Evolutionary conservation across 1,140 invertebrate species (phyloP).

Genomic region (Calliphora vicina): DNA sequence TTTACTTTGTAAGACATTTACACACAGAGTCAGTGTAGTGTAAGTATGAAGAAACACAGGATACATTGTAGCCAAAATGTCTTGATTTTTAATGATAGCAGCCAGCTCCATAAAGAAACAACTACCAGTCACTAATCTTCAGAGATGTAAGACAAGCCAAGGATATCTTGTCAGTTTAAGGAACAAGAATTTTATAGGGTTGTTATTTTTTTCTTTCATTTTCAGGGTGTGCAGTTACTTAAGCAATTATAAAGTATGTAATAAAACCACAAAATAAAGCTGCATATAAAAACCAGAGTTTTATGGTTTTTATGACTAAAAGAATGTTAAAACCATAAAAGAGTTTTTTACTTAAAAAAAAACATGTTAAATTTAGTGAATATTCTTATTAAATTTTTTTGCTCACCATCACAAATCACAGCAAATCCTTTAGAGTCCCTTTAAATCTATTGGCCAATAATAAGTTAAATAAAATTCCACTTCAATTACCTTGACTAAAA

Average conservation of each 20-base stretch:
- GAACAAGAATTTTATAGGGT: no score
- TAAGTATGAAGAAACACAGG: neutral
- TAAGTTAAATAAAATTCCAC: slow-evolving; percentile 28
- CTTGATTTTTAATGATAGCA: slow-evolving; percentile 3
- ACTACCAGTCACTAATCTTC: neutral
- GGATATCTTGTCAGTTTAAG: neutral
- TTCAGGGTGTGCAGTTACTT: slow-evolving; percentile 2
- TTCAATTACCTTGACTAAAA: slow-evolving; percentile 15
- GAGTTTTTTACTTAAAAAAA: neutral
- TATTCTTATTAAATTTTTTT: no score
- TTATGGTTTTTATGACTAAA: neutral
- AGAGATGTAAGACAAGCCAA: neutral
- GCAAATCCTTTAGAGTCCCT: neutral
- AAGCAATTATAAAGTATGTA: slow-evolving; percentile 2
- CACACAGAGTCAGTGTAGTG: neutral
- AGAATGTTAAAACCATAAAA: neutral
- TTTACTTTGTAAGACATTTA: neutral
- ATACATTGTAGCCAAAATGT: slow-evolving; percentile 13
- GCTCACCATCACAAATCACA: neutral
- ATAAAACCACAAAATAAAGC: neutral
- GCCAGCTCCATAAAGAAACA: neutral
- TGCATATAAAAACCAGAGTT: neutral
- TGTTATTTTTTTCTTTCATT: no score
- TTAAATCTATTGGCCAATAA: slow-evolving; percentile 11
- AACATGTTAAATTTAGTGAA: neutral